phyloP scores from a whole-genome alignment of 2,888 invertebrate genomes.

The Lymantria monacha region DNA sequence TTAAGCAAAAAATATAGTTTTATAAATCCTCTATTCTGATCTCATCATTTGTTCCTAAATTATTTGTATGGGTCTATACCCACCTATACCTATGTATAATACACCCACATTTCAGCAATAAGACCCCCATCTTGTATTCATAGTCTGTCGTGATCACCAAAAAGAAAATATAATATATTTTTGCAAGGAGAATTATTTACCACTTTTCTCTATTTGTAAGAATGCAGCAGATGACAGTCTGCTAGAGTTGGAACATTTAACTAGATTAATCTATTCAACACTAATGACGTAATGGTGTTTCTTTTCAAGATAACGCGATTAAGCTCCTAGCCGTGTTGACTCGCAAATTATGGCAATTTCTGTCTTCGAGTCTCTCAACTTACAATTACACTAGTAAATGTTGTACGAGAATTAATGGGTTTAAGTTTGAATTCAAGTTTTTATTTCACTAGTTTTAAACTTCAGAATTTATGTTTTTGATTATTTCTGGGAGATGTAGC shows the following conservation, averaged over 20 bases:
- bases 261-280: constrained; percentile 36
- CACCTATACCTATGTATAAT: too few relatives aligned
- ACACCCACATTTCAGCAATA: too few relatives aligned
- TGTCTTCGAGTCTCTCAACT: constrained; percentile 17
- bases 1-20: too few relatives aligned
- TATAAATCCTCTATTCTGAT: too few relatives aligned
- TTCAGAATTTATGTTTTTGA: not conserved
- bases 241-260: constrained; percentile 18
- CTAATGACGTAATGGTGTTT: constrained; percentile 36
- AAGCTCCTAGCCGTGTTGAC: constrained; percentile 28
- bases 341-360: constrained; percentile 34
- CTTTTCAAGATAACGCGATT: constrained; percentile 32
- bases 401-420: constrained; percentile 3
- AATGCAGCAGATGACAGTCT: not conserved
- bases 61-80: too few relatives aligned
- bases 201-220: too few relatives aligned
- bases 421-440: not conserved
- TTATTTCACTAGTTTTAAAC: too few relatives aligned
- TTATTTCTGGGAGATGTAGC: not conserved
- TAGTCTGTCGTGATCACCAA: too few relatives aligned
- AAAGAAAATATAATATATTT: too few relatives aligned
- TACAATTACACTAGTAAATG: constrained; percentile 24
- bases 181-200: too few relatives aligned
- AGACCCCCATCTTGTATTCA: too few relatives aligned
- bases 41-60: too few relatives aligned